Base-by-base conservation (phyloP, 2,888 invertebrate genomes). In the Agriopis marginaria region DNA sequence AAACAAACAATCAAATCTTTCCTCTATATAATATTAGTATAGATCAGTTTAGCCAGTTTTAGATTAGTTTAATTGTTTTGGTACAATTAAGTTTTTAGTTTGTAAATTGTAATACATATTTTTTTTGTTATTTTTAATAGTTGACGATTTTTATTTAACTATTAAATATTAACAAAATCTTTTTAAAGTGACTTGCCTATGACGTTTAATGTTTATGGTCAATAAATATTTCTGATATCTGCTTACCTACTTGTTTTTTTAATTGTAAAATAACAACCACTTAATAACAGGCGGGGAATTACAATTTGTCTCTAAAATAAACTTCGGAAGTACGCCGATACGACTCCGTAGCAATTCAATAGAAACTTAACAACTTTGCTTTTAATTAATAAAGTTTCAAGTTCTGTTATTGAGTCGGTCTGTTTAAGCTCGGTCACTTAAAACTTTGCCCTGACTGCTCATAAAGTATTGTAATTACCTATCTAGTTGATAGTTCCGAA, bases 371-470 rank as follows among this genome's bases (percentile, higher is more conserved):
- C 42, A 70, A 70, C 66, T 70, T 66, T 53, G 65, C 32, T 40
- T 70, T 62, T 70, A 70, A 70, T 70, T 70, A 70, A 70, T 66
- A 66, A 70, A 69, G 69, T 69, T 69, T 69, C 64, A 40, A 70
- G 66, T 58, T 62, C 39, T 63, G 61, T 66, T 66, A 66, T 59
- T 66, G 44, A 70, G 53, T 56, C 64, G 32, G 62, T 65, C 63
- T 58, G 63, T 66, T 69, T 62, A 58, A 66, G 62, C 39, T 54
- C 47, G 58, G 66, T 63, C 63, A 70, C 50, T 66, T 66, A 66
- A 56, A 69, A 69, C 64, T 64, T 68, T n/a, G 11, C 42, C 32
- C 14, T 49, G 49, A 59, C 51, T 63, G 63, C 49, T 63, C 60
- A 49, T 63, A 63, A 49, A 63, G 63, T 53, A 63, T 63, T 62